Percentiles rank a stretch among this genome's conserved stretches.
phyloP scores from a whole-genome alignment of 2,113 vertebrate genomes.

The Eulemur rufifrons region DNA sequence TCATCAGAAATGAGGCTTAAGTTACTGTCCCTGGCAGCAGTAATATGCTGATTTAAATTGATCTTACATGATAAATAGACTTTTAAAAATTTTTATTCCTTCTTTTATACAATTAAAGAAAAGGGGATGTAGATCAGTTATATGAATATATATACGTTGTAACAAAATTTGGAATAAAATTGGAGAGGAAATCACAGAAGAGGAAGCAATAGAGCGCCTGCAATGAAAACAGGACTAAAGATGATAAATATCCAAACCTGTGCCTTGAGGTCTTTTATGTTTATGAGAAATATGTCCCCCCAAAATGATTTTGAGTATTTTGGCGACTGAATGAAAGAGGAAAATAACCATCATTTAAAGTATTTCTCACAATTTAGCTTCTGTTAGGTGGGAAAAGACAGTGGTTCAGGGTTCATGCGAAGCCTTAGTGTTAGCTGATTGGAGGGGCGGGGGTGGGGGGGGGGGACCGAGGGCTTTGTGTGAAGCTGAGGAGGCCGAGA shows the following conservation, averaged over 20 bases:
- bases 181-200: background rate
- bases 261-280: background rate
- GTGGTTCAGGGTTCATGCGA: background rate
- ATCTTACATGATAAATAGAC: background rate
- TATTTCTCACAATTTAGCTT: background rate
- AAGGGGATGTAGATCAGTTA: background rate
- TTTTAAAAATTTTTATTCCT: background rate
- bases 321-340: background rate
- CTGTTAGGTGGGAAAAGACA: background rate
- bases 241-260: too few species aligned
- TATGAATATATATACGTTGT: background rate
- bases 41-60: background rate
- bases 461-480: background rate
- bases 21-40: background rate
- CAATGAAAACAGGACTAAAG: background rate
- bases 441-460: too few species aligned
- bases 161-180: background rate
- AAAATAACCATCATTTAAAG: background rate
- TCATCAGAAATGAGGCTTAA: background rate
- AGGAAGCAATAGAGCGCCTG: background rate
- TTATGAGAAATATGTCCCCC: background rate
- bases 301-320: background rate
- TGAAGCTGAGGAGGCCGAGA: background rate
- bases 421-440: background rate
- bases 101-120: background rate